Evolutionary conservation across 2,888 invertebrate species (phyloP).

Genomic region (Lasioglossum marginatum): DNA sequence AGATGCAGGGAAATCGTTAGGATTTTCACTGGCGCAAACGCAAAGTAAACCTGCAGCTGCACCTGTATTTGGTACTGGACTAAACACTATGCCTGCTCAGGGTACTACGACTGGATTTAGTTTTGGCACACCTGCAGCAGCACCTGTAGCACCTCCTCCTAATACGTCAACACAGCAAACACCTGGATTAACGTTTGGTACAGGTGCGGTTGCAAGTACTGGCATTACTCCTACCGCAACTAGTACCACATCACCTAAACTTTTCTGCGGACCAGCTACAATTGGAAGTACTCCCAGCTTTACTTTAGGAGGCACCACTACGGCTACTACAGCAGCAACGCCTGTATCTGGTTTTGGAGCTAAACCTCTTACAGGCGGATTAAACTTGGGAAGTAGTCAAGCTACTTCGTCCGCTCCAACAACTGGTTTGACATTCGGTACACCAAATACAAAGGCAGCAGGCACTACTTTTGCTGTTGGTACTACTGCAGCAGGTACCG

Average conservation of each 20-base stretch:
- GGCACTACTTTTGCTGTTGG: slow-evolving; percentile 64
- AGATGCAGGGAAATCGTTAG: slow-evolving; percentile 84
- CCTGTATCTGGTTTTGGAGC: slow-evolving; percentile 57
- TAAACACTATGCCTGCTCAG: slow-evolving; percentile 68
- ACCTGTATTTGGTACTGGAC: slow-evolving; percentile 81
- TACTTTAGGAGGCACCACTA: slow-evolving; percentile 62
- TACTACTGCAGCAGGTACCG: slow-evolving; percentile 55
- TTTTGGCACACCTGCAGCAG: slow-evolving; percentile 57
- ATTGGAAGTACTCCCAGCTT: slow-evolving; percentile 56
- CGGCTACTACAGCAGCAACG: slow-evolving; percentile 57
- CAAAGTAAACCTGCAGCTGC: slow-evolving; percentile 81
- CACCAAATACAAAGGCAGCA: slow-evolving; percentile 60
- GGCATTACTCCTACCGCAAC: slow-evolving; percentile 49
- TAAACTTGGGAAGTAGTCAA: slow-evolving; percentile 65
- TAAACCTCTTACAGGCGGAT: slow-evolving; percentile 67
- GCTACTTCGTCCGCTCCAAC: slow-evolving; percentile 40
- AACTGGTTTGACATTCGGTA: slow-evolving; percentile 68
- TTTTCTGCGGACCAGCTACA: slow-evolving; percentile 36
- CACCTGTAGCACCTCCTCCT: slow-evolving; percentile 47
- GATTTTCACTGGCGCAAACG: slow-evolving; percentile 82
- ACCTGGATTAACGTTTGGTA: slow-evolving; percentile 57
- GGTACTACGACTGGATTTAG: slow-evolving; percentile 55
- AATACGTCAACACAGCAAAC: slow-evolving; percentile 41
- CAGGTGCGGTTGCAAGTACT: slow-evolving; percentile 39
- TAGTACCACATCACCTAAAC: slow-evolving; percentile 51